phyloP scores from a whole-genome alignment of 2,113 vertebrate genomes.

The Halichoeres trimaculatus region DNA sequence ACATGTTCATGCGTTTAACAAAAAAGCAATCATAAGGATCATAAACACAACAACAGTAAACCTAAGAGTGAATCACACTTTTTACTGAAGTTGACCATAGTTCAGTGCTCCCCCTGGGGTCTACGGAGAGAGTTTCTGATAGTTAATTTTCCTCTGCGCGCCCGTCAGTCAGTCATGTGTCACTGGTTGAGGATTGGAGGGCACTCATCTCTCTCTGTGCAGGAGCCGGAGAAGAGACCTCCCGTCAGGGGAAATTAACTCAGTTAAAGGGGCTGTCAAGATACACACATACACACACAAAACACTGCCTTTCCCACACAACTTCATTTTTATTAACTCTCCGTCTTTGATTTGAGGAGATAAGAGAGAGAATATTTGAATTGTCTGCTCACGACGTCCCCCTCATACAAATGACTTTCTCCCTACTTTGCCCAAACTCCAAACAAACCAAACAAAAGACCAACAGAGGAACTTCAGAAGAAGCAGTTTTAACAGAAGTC shows the following conservation, averaged over 20 bases:
- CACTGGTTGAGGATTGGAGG: slow-evolving; percentile 35
- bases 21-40: not conserved
- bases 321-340: not conserved
- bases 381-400: not conserved
- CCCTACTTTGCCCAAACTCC: not conserved
- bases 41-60: not conserved
- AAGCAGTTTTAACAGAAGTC: too few relatives aligned
- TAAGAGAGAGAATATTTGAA: not conserved
- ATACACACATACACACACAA: not conserved
- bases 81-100: not conserved
- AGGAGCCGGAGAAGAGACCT: slow-evolving; percentile 11
- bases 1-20: not conserved
- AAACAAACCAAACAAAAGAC: not conserved
- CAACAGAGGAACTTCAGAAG: not conserved
- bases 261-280: slow-evolving; percentile 11
- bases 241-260: slow-evolving; percentile 61
- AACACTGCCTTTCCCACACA: not conserved
- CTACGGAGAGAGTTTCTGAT: slow-evolving; percentile 1
- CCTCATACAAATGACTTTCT: not conserved
- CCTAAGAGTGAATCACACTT: not conserved
- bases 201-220: slow-evolving; percentile 35
- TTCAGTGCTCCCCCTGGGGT: slow-evolving; percentile 1
- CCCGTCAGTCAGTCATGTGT: slow-evolving; percentile 54
- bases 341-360: not conserved
- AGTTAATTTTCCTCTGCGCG: slow-evolving; percentile 28